Conservation (phyloP, 2,888 invertebrate species). For the Strigamia transsilvanica region DNA sequence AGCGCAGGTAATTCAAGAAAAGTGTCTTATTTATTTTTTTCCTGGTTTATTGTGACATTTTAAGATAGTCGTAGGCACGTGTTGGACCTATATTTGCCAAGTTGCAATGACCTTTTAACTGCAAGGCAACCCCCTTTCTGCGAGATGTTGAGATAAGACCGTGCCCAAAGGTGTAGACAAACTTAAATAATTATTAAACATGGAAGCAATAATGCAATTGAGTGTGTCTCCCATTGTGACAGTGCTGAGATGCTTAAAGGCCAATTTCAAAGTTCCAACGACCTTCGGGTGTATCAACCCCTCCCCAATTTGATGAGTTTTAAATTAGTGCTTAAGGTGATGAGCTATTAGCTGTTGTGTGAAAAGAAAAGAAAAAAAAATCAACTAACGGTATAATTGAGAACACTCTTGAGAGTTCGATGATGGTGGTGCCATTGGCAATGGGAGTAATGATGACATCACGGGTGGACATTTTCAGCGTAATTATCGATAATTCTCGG, state of each 20-base stretch:
- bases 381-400: not conserved
- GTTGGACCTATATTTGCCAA: not conserved
- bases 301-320: constrained; percentile 24
- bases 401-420: not conserved
- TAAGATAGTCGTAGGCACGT: not conserved
- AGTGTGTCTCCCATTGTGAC: not conserved
- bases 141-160: not conserved
- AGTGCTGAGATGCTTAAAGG: constrained; percentile 4
- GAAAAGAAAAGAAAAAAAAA: constrained; percentile 9
- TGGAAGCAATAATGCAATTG: not conserved
- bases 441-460: constrained; percentile 20
- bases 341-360: constrained; percentile 3
- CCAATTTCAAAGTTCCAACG: constrained; percentile 6
- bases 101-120: constrained; percentile 8
- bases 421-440: not conserved
- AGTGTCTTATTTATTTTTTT: not conserved
- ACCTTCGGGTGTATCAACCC: constrained; percentile 8
- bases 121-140: not conserved
- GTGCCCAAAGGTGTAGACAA: constrained; percentile 13
- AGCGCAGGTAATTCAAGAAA: not conserved
- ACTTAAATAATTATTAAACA: constrained; percentile 1
- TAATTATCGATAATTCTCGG: not conserved
- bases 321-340: not conserved
- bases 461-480: not conserved
- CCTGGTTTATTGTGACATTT: constrained; percentile 26